Evolutionary conservation across 2,113 vertebrate genomes (phyloP), one percentile per base, ranked within the genome.

Genomic region (Ptychochromis oligacanthus): DNA sequence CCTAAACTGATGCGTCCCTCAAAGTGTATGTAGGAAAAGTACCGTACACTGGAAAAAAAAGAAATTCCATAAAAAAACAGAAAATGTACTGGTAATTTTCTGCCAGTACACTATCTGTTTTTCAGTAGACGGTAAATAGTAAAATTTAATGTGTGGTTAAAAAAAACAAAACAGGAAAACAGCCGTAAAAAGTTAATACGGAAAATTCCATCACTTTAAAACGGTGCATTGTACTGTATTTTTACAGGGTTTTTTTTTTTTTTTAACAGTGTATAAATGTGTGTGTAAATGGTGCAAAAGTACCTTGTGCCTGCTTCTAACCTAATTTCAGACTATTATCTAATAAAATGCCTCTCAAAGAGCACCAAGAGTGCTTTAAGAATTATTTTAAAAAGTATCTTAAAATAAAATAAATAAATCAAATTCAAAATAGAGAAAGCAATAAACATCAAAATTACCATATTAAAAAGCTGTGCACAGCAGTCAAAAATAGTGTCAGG

Each of bases 401-500:
- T 17, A 70, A 49, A 20, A 70, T 10, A 70, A 70, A 49, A 70
- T 70, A 70, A 70, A 70, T 49, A 52, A 6, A 20, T 70, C 2
- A 31, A 70, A 70, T 31, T 70, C 28, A 70, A 70, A 52, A 31
- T 10, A 38, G 60, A 36, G 11, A 38, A 62, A 62, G 60, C 20
- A 38, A 38, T n/a, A 62, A 62, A 62, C 65, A 70, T 2, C 4
- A 11, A 52, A 52, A 70, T 31, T 70, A 52, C 43, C 65, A 70
- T 31, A 52, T 49, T 70, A 70, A 70, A 70, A 31, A 72, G 43
- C 11, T 52, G 65, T 31, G 65, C 65, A 14, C 17, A 31, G 43
- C 46, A 72, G 65, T 52, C 43, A 72, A 52, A 72, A 72, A 52
- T 72, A 70, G 43, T 52, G 6, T 52, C 46, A 31, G 65, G 65